phyloP scores from a whole-genome alignment of 2,888 invertebrate genomes.

The Heliconius cydno region DNA sequence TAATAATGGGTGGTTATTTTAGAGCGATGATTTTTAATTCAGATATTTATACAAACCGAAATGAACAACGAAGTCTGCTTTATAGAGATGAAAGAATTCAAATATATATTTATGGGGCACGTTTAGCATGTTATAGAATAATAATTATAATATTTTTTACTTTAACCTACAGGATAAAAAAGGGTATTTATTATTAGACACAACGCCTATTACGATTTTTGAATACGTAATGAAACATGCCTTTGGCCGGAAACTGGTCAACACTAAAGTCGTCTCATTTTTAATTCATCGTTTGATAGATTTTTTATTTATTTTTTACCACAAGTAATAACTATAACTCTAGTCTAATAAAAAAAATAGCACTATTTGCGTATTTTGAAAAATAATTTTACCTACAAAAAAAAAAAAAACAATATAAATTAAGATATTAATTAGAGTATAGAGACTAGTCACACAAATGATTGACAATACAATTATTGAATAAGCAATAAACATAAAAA shows the following conservation, averaged over 20 bases:
- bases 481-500: conserved; percentile 10
- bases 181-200: neutral
- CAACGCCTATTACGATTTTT: neutral
- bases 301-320: too few species aligned
- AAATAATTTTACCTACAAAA: neutral
- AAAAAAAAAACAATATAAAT: neutral
- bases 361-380: neutral
- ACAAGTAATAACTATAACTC: too few species aligned
- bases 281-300: neutral
- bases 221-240: conserved; percentile 2
- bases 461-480: neutral
- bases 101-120: neutral
- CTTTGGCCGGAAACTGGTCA: neutral
- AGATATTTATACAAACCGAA: neutral
- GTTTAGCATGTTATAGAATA: too few species aligned
- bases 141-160: too few species aligned
- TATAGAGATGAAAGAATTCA: neutral
- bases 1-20: conserved; percentile 28
- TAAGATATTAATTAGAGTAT: neutral
- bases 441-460: neutral
- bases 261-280: neutral
- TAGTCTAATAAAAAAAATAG: neutral
- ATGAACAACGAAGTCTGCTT: neutral
- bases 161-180: neutral
- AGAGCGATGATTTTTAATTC: conserved; percentile 5